Conservation (phyloP, 2,797 vertebrate species). For the Nothura maculosa region DNA sequence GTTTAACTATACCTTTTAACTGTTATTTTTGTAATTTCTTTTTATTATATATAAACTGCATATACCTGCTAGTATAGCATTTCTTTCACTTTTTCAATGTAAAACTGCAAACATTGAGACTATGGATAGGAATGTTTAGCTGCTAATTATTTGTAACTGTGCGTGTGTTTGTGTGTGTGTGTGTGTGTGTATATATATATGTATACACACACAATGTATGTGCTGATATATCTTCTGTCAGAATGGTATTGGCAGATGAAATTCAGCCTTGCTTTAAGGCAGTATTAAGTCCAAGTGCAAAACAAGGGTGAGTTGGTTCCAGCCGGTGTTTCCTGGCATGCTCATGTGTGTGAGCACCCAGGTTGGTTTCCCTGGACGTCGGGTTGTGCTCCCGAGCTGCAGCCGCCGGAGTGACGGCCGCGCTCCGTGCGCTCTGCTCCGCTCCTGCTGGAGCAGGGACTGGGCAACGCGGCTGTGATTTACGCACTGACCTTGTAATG, state of each 20-base stretch:
- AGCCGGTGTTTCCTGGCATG: not conserved
- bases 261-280: not conserved
- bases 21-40: not conserved
- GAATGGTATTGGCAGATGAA: not conserved
- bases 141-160: constrained; percentile 8
- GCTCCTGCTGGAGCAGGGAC: not conserved
- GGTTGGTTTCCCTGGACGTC: not conserved
- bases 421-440: too few species aligned
- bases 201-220: not conserved
- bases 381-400: rapidly evolving
- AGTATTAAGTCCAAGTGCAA: not conserved
- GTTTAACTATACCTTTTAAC: not conserved
- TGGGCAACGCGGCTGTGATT: not conserved
- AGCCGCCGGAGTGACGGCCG: not conserved
- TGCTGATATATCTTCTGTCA: not conserved
- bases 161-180: not conserved
- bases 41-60: not conserved
- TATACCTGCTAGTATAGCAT: not conserved
- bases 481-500: not conserved
- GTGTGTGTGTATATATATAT: not conserved
- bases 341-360: not conserved
- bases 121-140: not conserved
- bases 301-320: not conserved
- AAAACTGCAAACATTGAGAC: not conserved
- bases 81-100: not conserved